Evolutionary conservation across 2,797 vertebrate genomes (phyloP).

Genomic region (Tarsius wallacei): DNA sequence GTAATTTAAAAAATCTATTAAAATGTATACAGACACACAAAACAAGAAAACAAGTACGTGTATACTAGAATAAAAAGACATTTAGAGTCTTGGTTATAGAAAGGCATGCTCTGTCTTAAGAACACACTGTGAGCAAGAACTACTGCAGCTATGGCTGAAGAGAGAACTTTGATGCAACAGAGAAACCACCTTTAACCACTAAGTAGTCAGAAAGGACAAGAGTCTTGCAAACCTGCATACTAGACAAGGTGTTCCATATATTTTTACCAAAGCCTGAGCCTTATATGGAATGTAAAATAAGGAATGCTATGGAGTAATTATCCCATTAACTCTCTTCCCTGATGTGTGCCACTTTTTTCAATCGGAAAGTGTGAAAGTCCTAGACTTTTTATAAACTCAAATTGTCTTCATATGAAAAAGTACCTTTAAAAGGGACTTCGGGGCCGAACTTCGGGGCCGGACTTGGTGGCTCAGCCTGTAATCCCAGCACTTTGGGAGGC

Average conservation of each 20-base stretch:
- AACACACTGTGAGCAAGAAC: not conserved
- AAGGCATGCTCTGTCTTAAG: not conserved
- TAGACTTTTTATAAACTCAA: conserved; percentile 38
- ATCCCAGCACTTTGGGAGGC: too few relatives aligned
- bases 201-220: not conserved
- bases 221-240: not conserved
- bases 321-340: conserved; percentile 12
- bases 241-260: not conserved
- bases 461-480: too few relatives aligned
- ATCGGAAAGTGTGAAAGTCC: not conserved
- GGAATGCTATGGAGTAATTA: not conserved
- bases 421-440: conserved; percentile 26
- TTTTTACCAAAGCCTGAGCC: conserved; percentile 18
- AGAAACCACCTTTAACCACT: not conserved
- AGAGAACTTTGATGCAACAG: not conserved
- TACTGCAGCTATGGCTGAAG: not conserved
- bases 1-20: not conserved
- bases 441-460: too few relatives aligned
- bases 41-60: not conserved
- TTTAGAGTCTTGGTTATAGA: not conserved
- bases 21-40: not conserved
- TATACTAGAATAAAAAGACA: not conserved
- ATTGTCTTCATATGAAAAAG: not conserved
- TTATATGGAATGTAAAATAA: not conserved
- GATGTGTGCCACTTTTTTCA: conserved; percentile 27